A percentile compares a stretch with the other conserved stretches of the same genome.
These are phyloP conservation scores for Smutsia gigantea DNA, from an alignment of 2,797 vertebrate species.

Conservation along the genomic window DNA sequence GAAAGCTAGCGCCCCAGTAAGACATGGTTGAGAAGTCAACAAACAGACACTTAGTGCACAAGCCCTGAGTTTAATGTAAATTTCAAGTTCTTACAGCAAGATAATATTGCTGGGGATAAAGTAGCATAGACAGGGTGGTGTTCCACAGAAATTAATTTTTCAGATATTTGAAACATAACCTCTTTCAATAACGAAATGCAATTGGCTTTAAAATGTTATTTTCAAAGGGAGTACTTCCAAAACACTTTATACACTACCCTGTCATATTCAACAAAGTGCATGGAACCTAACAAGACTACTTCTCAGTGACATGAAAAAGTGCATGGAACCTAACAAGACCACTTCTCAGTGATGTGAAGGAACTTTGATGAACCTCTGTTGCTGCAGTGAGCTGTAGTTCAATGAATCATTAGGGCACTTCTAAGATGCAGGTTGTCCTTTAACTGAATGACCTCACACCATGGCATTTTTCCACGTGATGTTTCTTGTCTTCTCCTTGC, in stretches of 20 bases:
- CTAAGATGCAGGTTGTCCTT: background rate
- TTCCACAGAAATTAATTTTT: slow-evolving; percentile 56
- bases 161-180: slow-evolving; percentile 51
- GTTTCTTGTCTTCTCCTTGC: slow-evolving; percentile 19
- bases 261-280: slow-evolving; percentile 44
- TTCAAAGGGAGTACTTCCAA: slow-evolving; percentile 23
- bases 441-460: background rate
- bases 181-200: slow-evolving; percentile 56
- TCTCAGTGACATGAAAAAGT: background rate
- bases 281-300: background rate
- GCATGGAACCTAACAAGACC: background rate
- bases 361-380: background rate
- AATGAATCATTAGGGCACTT: background rate
- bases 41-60: slow-evolving; percentile 72
- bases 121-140: background rate
- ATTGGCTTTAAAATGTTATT: slow-evolving; percentile 56
- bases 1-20: background rate
- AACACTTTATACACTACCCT: slow-evolving; percentile 12
- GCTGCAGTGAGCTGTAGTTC: background rate
- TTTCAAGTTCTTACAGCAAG: slow-evolving; percentile 63
- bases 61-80: slow-evolving; percentile 77
- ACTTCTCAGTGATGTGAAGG: background rate
- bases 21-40: slow-evolving; percentile 62
- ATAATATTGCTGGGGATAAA: slow-evolving; percentile 53
- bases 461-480: background rate